Evolutionary conservation across 2,113 vertebrate genomes (phyloP), one percentile per base, ranked within the genome.

Genomic region (Lonchura striata): DNA sequence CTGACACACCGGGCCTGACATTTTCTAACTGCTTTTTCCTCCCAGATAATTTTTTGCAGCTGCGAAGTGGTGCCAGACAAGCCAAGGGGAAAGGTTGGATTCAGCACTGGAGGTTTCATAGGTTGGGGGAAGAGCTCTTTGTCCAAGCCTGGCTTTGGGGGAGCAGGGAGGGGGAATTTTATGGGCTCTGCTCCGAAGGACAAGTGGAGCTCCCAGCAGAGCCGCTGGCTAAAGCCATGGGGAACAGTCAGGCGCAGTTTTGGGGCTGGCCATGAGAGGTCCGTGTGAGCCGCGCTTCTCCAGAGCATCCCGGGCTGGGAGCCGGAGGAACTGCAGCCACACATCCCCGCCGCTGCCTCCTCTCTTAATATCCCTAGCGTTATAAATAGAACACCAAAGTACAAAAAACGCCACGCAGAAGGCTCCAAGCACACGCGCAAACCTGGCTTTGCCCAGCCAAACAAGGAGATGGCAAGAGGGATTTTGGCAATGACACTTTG

Each of bases 141-240:
- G 76, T 37, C 53, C 86, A 35, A 72, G 83, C 13, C 41, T 30
- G 28, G 14, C 47, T 71, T 39, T 16, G 35, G 44, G 39, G 39
- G 9, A 54, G 53, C 5, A 7, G 42, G 24, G 69, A 13, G 44
- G 39, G 49, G 33, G 7, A 20, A 9, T 54, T 89, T 33, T n/a
- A 16, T 6, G 80, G 52, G 68, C 11, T 75, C 30, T 84, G 35
- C 19, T 79, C 7, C 14, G 13, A 52, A 39, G 68, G 72, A 50
- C 39, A 37, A 54, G 47, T 2, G 0, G 0, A 86, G 65, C 86
- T 88, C 27, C 9, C 42, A 56, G 30, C 56, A 23, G 41, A 76
- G 22, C 56, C 44, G 27, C 0, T 5, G 41, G 75, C 24, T 33
- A 8, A 53, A 59, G 30, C 15, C 30, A 4, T 0, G 0, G 25